Base-by-base conservation (phyloP, 2,797 vertebrate species). In the Poeciliopsis gracilis region DNA sequence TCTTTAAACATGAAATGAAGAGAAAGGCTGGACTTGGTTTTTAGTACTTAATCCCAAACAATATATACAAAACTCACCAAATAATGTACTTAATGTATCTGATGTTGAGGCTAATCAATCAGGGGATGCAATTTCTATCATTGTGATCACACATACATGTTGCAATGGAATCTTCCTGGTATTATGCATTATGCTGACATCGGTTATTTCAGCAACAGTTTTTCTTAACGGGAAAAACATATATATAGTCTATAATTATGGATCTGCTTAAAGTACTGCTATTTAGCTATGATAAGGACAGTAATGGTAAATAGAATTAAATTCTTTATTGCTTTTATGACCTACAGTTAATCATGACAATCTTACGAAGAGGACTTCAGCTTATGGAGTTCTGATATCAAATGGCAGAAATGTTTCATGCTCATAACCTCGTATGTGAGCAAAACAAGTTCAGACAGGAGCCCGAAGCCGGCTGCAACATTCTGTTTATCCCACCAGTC, bases 381-480 rank as follows among this genome's bases (percentile, higher is more conserved):
- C 66, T 77, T 73, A 28, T 36, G 33, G 67, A 20, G 18, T 69
- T 61, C 47, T 76, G 33, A 77, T 71, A 61, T 76, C 25, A 73
- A 73, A 80, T 59, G 55, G 15, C 79, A 75, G 36, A 74, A 55
- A 82, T 38, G 73, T 57, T 70, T 84, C 30, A 63, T 38, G 79
- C 51, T 83, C 70, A 76, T 61, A 47, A 72, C 55, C 28, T 53
- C 16, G 45, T 80, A 67, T 72, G 18, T 80, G 66, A 86, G 71
- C 59, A 76, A 87, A 86, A 90, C 80, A 78, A 78, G 83, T 87
- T 89, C 61, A 72, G 85, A 87, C 87, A 79, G 82, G 69, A 83
- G 83, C 76, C 79, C 72, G 15, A 20, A 80, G 82, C 79, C 71
- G 80, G 63, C 43, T 80, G 74, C 69, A 70, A 67, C 69, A 78